Conservation (phyloP, 2,797 vertebrate species). For the Euthynnus affinis region DNA sequence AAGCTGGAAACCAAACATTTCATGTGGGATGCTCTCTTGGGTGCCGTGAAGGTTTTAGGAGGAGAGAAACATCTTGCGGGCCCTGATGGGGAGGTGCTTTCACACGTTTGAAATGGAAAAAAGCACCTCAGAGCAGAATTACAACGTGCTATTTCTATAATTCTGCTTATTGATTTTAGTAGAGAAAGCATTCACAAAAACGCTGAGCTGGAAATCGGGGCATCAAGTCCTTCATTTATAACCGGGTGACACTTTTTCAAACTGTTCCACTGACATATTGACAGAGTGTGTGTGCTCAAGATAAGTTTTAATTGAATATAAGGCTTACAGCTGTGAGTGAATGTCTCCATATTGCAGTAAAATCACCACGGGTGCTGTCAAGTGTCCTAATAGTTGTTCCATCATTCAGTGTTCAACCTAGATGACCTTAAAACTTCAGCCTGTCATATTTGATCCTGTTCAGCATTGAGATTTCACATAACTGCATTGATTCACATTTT, state of each 20-base stretch:
- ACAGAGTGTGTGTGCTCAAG: background rate
- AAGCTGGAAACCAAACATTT: slow-evolving; percentile 34
- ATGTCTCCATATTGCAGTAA: background rate
- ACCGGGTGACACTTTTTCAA: slow-evolving; percentile 3
- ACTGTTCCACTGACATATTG: background rate
- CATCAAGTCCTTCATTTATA: background rate
- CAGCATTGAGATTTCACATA: no score
- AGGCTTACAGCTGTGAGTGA: slow-evolving; percentile 11
- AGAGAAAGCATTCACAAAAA: background rate
- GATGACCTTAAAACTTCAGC: background rate
- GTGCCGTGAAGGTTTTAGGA: slow-evolving; percentile 26
- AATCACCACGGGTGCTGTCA: background rate
- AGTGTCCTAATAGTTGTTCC: background rate
- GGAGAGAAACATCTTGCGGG: background rate
- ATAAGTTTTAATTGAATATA: slow-evolving; percentile 1
- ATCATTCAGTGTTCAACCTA: slow-evolving; percentile 14
- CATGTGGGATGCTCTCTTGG: slow-evolving; percentile 8
- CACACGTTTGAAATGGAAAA: background rate
- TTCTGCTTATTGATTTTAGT: slow-evolving; percentile 15
- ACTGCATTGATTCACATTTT: no score
- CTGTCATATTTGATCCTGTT: background rate
- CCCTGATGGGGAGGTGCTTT: background rate
- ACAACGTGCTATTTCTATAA: background rate
- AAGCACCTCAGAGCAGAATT: slow-evolving; percentile 1
- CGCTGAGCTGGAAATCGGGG: background rate